A percentile compares a stretch with the other conserved stretches of the same genome.
phyloP scores from a whole-genome alignment of 2,113 vertebrate species.

The Otus sunia region DNA sequence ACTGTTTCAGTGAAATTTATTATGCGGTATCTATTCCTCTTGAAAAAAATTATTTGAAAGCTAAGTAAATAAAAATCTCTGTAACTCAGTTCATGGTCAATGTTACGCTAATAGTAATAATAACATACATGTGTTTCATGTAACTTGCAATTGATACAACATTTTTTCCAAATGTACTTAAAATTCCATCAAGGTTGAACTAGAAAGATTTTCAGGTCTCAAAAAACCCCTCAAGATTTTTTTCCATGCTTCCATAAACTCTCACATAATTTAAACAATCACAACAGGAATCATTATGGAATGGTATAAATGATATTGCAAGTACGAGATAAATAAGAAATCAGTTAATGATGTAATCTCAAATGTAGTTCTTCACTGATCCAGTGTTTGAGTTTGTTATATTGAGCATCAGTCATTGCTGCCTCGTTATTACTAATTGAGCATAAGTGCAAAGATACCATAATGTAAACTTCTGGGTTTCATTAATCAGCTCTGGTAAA shows the following conservation, averaged over 20 bases:
- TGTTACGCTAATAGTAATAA: neutral
- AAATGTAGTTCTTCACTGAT: neutral
- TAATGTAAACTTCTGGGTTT: neutral
- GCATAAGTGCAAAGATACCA: neutral
- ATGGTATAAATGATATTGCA: neutral
- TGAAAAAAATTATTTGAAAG: neutral
- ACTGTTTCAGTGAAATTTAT: neutral
- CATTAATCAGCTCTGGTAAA: neutral
- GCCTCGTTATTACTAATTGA: neutral
- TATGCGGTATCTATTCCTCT: neutral
- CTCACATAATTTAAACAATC: neutral
- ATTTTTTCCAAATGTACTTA: neutral
- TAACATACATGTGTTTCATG: neutral
- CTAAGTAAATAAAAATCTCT: neutral
- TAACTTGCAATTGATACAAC: neutral
- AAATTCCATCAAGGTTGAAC: neutral
- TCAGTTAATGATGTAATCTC: neutral
- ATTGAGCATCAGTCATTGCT: neutral
- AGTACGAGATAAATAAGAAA: neutral
- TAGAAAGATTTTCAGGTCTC: neutral
- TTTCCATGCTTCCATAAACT: neutral
- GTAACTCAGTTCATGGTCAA: neutral
- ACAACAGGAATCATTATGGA: neutral
- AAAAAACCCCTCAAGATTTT: neutral
- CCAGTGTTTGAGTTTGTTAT: neutral